Evolutionary conservation across 2,797 vertebrate genomes (phyloP).

Genomic region (Rousettus madagascariensis): DNA sequence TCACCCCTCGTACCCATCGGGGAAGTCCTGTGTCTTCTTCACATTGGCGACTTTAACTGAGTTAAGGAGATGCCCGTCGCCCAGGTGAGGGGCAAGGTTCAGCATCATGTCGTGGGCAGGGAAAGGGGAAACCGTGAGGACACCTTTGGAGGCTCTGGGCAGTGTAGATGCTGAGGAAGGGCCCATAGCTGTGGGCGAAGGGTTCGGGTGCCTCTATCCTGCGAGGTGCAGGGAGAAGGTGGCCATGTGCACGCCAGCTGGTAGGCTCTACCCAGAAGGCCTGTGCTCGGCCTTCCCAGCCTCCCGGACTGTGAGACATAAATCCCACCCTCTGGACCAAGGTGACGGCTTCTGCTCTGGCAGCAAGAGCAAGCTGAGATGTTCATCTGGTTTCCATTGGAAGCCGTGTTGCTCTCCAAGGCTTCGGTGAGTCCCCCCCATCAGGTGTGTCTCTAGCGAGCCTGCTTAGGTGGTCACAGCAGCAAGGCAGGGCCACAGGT

Average conservation of each 20-base stretch:
- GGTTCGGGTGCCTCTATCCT: neutral
- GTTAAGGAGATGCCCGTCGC: neutral
- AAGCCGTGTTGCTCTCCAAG: neutral
- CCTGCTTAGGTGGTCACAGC: neutral
- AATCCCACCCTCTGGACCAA: no score
- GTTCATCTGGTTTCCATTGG: neutral
- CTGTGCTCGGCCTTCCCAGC: no score
- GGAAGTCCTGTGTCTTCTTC: neutral
- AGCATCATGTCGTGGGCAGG: neutral
- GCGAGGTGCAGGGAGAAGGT: neutral
- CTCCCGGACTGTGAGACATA: neutral
- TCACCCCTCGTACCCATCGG: neutral
- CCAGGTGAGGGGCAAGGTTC: neutral
- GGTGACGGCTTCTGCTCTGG: neutral
- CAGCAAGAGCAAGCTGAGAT: neutral
- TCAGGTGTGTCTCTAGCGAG: neutral
- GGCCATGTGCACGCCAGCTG: neutral
- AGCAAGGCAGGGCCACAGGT: neutral
- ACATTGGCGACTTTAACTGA: neutral
- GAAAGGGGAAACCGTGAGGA: neutral
- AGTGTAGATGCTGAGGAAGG: neutral
- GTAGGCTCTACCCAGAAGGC: neutral
- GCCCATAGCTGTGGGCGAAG: neutral
- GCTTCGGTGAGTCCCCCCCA: neutral
- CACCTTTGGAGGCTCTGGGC: neutral